Evolutionary conservation across 2,113 vertebrate species (phyloP).

Genomic region (Dermatemys mawii): DNA sequence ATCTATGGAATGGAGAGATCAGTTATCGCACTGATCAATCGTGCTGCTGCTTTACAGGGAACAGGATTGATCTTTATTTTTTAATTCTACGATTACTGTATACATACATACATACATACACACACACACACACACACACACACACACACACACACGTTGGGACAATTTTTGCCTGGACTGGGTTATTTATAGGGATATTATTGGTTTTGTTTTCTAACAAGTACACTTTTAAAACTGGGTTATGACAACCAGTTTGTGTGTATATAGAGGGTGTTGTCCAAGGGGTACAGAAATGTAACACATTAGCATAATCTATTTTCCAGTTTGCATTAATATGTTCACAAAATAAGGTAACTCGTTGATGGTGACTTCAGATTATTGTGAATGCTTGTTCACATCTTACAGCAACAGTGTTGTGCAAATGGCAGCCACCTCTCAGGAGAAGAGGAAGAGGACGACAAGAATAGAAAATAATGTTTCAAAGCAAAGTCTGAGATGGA

Average conservation of each 20-base stretch:
- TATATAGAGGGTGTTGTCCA: background rate
- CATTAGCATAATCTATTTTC: background rate
- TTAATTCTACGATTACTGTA: too few relatives aligned
- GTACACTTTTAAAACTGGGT: constrained; percentile 37
- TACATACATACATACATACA: too few relatives aligned
- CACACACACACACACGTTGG: background rate
- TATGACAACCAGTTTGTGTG: constrained; percentile 19
- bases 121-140: too few relatives aligned
- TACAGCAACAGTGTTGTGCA: background rate
- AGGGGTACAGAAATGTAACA: background rate
- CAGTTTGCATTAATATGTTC: background rate
- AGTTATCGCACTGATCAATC: background rate
- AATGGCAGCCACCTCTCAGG: background rate
- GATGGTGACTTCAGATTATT: background rate
- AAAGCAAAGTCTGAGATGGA: accelerated
- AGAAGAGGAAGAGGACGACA: background rate
- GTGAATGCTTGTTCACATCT: background rate
- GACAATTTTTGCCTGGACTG: constrained; percentile 36
- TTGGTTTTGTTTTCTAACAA: constrained; percentile 41
- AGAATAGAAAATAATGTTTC: background rate
- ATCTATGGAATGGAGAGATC: background rate
- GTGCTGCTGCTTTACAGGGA: background rate
- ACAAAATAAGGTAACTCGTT: background rate
- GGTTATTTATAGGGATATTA: constrained; percentile 54
- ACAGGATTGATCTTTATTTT: background rate